These are phyloP conservation scores for Chamaetylas fuelleborni DNA, from an alignment of 2,113 vertebrate genomes.

Conservation along the genomic window DNA sequence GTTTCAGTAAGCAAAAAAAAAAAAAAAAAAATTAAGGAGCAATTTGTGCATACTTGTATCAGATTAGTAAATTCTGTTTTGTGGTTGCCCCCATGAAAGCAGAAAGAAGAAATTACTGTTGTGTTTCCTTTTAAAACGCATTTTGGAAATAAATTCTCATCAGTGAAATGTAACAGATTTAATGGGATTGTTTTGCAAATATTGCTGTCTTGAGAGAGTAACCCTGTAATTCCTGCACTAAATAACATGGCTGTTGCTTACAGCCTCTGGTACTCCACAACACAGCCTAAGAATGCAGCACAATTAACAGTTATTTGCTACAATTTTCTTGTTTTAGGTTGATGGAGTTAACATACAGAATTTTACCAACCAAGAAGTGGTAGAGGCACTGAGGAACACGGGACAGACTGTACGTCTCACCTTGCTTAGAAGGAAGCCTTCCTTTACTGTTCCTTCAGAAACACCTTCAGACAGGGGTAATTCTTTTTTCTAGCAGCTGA, in stretches of 20 bases:
- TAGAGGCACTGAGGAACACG: constrained; percentile 84
- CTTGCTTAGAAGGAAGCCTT: constrained; percentile 78
- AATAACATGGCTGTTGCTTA: background rate
- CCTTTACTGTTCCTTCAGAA: constrained; percentile 37
- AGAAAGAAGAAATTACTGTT: background rate
- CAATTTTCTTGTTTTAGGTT: constrained; percentile 69
- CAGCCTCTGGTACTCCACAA: background rate
- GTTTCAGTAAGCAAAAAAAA: background rate
- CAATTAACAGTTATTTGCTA: background rate
- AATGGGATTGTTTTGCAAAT: background rate
- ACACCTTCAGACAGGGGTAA: constrained; percentile 79
- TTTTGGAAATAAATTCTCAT: background rate
- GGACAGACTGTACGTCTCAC: constrained; percentile 85
- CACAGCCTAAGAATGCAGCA: background rate
- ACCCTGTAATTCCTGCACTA: background rate
- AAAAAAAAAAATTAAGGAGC: background rate
- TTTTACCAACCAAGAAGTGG: constrained; percentile 88
- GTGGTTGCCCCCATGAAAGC: background rate
- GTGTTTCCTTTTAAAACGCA: background rate
- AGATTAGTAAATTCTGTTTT: background rate
- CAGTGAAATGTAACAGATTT: background rate
- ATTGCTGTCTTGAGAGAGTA: background rate
- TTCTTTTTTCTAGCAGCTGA: background rate
- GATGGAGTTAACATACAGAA: constrained; percentile 88
- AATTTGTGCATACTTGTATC: background rate